phyloP scores from a whole-genome alignment of 2,888 invertebrate genomes.

The Elmis aenea region DNA sequence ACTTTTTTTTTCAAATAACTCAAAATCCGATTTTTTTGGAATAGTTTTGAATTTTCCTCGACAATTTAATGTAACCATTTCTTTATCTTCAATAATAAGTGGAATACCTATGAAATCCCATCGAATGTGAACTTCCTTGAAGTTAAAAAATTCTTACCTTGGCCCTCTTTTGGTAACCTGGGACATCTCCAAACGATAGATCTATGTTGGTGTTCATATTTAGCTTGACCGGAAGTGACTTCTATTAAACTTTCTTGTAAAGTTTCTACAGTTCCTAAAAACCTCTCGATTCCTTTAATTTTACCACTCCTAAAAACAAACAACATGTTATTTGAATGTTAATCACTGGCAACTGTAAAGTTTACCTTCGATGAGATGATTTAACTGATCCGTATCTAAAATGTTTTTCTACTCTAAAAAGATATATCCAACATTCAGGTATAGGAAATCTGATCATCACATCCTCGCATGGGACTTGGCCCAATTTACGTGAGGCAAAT shows the following conservation, averaged over 20 bases:
- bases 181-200: slow-evolving; percentile 98
- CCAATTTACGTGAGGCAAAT: slow-evolving; percentile 90
- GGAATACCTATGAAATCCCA: too few species aligned
- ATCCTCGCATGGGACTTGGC: slow-evolving; percentile 96
- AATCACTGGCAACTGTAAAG: background rate
- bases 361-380: slow-evolving; percentile 71
- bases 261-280: slow-evolving; percentile 86
- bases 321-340: background rate
- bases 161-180: slow-evolving; percentile 95
- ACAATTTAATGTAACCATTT: too few species aligned
- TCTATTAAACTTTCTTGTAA: slow-evolving; percentile 90
- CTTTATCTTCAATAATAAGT: too few species aligned
- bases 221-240: slow-evolving; percentile 93
- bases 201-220: slow-evolving; percentile 97
- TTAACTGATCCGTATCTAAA: slow-evolving; percentile 97
- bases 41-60: too few species aligned
- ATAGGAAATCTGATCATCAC: slow-evolving; percentile 94
- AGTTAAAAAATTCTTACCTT: slow-evolving; percentile 59
- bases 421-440: slow-evolving; percentile 99
- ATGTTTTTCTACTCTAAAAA: slow-evolving; percentile 97
- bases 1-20: too few species aligned
- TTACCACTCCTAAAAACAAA: slow-evolving; percentile 65
- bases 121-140: background rate
- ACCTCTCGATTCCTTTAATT: slow-evolving; percentile 88
- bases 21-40: too few species aligned